phyloP scores from a whole-genome alignment of 1,140 invertebrate genomes.

The Fopius arisanus region DNA sequence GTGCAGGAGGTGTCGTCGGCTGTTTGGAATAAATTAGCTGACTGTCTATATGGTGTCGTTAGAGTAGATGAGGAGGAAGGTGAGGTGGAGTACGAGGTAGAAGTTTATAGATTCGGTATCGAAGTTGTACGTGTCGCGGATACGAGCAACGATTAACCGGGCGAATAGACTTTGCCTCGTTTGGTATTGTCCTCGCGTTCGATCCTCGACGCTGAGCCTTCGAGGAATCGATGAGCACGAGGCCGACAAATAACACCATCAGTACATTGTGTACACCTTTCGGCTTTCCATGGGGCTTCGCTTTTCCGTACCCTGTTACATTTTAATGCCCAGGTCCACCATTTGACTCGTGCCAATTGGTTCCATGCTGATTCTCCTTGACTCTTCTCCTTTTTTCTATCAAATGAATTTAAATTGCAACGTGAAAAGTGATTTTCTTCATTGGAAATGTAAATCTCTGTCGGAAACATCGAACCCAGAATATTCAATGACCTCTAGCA shows the following conservation, averaged over 20 bases:
- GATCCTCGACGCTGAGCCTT: slow-evolving; percentile 12
- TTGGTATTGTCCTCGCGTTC: slow-evolving; percentile 27
- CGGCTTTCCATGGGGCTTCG: background rate
- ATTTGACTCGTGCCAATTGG: slow-evolving; percentile 1
- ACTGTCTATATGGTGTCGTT: slow-evolving; percentile 3
- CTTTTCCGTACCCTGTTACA: background rate
- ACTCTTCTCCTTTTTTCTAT: background rate
- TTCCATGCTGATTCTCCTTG: background rate
- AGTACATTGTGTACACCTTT: slow-evolving; percentile 2
- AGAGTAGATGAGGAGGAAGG: background rate
- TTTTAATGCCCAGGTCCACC: background rate
- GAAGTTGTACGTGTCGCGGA: slow-evolving; percentile 25
- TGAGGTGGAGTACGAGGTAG: background rate
- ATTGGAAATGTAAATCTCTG: background rate
- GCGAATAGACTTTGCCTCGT: background rate
- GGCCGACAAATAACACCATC: slow-evolving; percentile 13
- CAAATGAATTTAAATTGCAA: background rate
- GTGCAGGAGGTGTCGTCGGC: background rate
- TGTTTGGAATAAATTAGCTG: background rate
- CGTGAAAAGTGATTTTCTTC: background rate
- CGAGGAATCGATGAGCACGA: slow-evolving; percentile 13
- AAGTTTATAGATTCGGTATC: slow-evolving; percentile 30
- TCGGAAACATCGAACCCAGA: background rate
- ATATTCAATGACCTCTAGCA: background rate
- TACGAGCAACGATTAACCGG: slow-evolving; percentile 18